phyloP scores from a whole-genome alignment of 2,797 vertebrate genomes.

The Spinus olivaceus region DNA sequence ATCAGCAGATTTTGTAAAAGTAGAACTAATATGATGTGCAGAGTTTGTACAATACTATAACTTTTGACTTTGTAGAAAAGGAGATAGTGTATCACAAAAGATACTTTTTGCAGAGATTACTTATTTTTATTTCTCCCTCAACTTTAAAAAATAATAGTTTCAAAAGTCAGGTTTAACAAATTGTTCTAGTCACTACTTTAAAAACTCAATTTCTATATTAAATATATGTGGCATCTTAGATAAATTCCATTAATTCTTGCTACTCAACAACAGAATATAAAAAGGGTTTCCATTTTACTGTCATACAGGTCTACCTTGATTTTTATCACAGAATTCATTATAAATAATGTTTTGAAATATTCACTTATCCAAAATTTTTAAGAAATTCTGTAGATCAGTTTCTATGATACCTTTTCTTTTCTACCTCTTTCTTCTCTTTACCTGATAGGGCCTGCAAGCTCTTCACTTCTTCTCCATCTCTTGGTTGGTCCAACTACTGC shows the following conservation, averaged over 20 bases:
- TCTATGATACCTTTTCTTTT: neutral
- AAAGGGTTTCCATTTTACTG: neutral
- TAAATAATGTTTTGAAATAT: neutral
- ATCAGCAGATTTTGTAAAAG: neutral
- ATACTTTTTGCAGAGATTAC: neutral
- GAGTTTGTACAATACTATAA: neutral
- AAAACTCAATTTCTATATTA: neutral
- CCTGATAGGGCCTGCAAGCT: neutral
- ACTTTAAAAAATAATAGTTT: neutral
- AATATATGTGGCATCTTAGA: neutral
- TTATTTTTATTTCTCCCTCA: neutral
- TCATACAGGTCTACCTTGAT: neutral
- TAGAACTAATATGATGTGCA: neutral
- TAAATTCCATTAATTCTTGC: neutral
- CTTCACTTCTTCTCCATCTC: neutral
- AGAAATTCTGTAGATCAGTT: neutral
- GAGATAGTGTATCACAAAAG: neutral
- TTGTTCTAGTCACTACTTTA: neutral
- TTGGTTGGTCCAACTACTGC: neutral
- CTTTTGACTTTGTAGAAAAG: conserved; percentile 17
- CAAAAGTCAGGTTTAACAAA: neutral
- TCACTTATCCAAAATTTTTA: neutral
- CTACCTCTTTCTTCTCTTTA: neutral
- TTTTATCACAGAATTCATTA: neutral
- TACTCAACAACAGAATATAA: neutral